Percentiles rank a stretch among this genome's conserved stretches.
Conservation (phyloP, 1,140 invertebrate genomes). For the Aphelinus atriplicis region DNA sequence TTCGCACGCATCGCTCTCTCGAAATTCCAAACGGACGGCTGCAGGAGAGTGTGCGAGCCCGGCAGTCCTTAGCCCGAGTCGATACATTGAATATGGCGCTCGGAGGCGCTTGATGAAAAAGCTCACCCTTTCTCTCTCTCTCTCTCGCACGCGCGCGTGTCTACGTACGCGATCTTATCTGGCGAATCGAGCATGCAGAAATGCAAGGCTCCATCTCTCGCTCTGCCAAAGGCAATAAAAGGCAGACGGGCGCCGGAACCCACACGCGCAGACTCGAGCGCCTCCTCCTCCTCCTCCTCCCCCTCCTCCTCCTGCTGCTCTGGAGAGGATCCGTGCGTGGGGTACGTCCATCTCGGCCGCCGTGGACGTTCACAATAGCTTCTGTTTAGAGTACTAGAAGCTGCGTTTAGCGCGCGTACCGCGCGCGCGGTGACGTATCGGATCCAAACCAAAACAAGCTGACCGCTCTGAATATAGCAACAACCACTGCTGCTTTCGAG, state of each 20-base stretch:
- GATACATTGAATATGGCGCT: slow-evolving; percentile 30
- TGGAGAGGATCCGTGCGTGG: slow-evolving; percentile 54
- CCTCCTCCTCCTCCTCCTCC: background rate
- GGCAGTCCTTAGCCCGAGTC: background rate
- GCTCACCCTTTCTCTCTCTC: background rate
- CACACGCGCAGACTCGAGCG: slow-evolving; percentile 3
- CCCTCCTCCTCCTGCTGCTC: background rate
- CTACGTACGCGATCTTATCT: slow-evolving; percentile 19
- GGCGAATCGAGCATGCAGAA: slow-evolving; percentile 24
- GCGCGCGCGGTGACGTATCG: too few species aligned
- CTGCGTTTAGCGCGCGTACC: too few species aligned
- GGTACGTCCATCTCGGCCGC: slow-evolving; percentile 58
- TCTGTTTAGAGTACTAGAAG: slow-evolving; percentile 65
- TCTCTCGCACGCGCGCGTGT: background rate
- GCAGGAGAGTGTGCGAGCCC: too few species aligned
- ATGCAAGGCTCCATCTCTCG: slow-evolving; percentile 25
- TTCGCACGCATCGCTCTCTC: too few species aligned
- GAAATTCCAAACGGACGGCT: too few species aligned
- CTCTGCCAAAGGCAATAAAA: background rate
- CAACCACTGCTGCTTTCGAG: too few species aligned
- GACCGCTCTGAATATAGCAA: too few species aligned
- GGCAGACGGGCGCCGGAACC: background rate
- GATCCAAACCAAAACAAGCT: too few species aligned
- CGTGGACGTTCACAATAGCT: slow-evolving; percentile 64
- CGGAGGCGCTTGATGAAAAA: slow-evolving; percentile 10